Base-by-base conservation (phyloP, 2,888 invertebrate genomes). In the Himalopsyche japonica region DNA sequence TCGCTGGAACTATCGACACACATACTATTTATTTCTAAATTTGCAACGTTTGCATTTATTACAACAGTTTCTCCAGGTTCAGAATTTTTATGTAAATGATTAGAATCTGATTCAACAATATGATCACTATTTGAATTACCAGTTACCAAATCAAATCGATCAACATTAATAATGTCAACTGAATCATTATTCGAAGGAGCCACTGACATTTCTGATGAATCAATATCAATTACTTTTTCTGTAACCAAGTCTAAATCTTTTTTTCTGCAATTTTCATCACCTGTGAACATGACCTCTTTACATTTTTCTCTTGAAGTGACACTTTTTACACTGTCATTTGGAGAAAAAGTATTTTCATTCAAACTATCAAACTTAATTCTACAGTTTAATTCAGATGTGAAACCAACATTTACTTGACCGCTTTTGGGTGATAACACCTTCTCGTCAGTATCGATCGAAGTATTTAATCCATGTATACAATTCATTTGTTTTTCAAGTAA, bases 1-100 rank as follows among this genome's bases (percentile, higher is more conserved):
- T 85, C 85, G 76, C 85, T 85, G 15, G 83, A 83, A 64, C 83
- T 83, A 48, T 82, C 82, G 4, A 70, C 47, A 37, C 78, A 24
- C 57, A 64, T 48, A 48, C 30, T 80, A 18, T 80, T 34, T 81
- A 20, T 15, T n/a, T 24, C 64, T 64, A 24, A 5, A 64, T 12
- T 4, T 64, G 27, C 27, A 64, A 27, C 49, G 7, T 6, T 70
- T 70, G 32, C 15, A 34, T n/a, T 34, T 20, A 24, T n/a, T 20
- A 57, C 24, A 57, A 5, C 10, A 57, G 57, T 10, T 30, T 30
- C 15, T 15, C 10, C 27, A 8, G 70, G 30, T 12, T 12, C 30
- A 57, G n/a, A 20, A 57, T 24, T 10, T 7, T 57, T 57, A 57
- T 6, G 1, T 43, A 43, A 43, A 43, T 15, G 43, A 43, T 43